Evolutionary conservation across 2,888 invertebrate species (phyloP), one percentile per base, ranked within the genome.

Genomic region (Hydrotaea diabolus): DNA sequence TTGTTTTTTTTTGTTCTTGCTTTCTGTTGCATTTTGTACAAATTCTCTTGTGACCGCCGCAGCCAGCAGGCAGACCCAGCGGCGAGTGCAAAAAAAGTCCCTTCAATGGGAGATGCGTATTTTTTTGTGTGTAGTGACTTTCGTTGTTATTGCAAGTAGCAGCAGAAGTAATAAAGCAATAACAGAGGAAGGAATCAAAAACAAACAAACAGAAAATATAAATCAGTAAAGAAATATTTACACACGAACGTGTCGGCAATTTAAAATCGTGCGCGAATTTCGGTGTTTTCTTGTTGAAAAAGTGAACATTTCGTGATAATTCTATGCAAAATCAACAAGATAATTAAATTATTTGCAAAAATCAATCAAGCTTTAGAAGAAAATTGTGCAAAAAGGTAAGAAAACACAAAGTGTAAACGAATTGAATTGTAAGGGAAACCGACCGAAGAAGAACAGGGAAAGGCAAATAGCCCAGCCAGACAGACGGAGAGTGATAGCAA

Each of bases 131-230:
- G 46, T 72, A 59, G 31, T n/a, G 8, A 39, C 4, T 36, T 7
- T 19, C 8, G 36, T 64, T 53, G 62, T 36, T 57, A 46, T 69
- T 57, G n/a, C 36, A 75, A 39, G 73, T 73, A 46, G 59, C 39
- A 23, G 69, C 13, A 64, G 19, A 80, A 80, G 81, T 81, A 75
- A 75, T 74, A 69, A 57, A 74, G 39, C 69, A 57, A 43, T 49
- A 57, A 74, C 77, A 59, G 69, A 83, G 72, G 46, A 83, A 77
- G 39, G 71, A 77, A 77, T 74, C 59, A 23, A 13, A 46, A 69
- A 46, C 23, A 69, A 49, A 59, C 59, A 59, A 59, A 59, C n/a
- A n/a, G n/a, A n/a, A n/a, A n/a, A n/a, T n/a, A n/a, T n/a, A n/a
- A n/a, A n/a, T n/a, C n/a, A n/a, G n/a, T n/a, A 59, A 9, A 5